These are phyloP conservation scores for Chrysolina americana DNA, from an alignment of 2,888 invertebrate species.

Conservation along the genomic window DNA sequence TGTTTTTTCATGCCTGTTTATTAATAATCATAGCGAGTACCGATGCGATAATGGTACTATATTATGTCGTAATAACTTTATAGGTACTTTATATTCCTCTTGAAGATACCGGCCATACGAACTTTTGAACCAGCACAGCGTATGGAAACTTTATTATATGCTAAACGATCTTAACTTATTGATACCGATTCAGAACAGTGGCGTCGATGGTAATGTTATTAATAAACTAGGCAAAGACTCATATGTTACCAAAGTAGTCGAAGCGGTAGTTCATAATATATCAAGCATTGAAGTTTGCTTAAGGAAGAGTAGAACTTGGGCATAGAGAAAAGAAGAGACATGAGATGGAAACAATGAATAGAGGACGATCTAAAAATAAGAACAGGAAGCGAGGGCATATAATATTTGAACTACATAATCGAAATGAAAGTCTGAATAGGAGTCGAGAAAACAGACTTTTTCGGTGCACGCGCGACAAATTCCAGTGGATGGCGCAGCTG, in stretches of 20 bases:
- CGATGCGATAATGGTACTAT: constrained; percentile 41
- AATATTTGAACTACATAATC: too few species aligned
- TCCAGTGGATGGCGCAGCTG: too few species aligned
- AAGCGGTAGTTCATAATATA: too few species aligned
- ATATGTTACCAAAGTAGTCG: not conserved
- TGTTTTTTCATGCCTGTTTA: constrained; percentile 35
- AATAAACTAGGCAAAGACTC: not conserved
- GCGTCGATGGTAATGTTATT: constrained; percentile 5
- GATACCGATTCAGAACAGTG: constrained; percentile 35
- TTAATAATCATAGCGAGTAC: constrained; percentile 41
- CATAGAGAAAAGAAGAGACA: too few species aligned
- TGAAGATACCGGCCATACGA: constrained; percentile 41
- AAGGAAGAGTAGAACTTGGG: too few species aligned
- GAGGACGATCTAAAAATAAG: too few species aligned
- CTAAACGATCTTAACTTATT: constrained; percentile 44
- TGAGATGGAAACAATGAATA: too few species aligned
- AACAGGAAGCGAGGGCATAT: too few species aligned
- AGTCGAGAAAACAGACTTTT: too few species aligned
- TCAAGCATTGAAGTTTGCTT: too few species aligned
- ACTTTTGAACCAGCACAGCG: constrained; percentile 44
- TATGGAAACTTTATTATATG: constrained; percentile 49
- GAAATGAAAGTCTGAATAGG: too few species aligned
- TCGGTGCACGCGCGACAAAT: too few species aligned
- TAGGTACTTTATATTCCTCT: constrained; percentile 42
- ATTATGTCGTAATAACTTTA: constrained; percentile 46